phyloP scores from a whole-genome alignment of 2,797 vertebrate species.

The Mus minutoides region DNA sequence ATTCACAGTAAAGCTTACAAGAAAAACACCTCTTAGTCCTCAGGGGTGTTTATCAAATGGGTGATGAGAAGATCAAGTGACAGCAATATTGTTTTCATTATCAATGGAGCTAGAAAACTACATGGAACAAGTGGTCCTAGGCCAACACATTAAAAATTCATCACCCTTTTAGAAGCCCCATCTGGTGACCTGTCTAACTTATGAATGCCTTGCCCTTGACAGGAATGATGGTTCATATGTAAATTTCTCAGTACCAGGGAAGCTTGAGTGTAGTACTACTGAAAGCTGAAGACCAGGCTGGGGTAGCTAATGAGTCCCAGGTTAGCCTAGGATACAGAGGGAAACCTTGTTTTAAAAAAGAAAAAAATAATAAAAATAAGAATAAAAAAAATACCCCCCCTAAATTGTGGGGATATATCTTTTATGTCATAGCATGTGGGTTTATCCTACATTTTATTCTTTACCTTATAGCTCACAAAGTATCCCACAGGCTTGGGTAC shows the following conservation, averaged over 20 bases:
- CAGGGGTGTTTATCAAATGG: background rate
- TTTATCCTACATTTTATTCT: background rate
- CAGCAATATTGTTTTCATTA: background rate
- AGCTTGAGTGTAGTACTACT: background rate
- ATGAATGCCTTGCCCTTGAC: background rate
- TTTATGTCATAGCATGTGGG: background rate
- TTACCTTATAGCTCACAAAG: background rate
- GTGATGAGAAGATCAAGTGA: background rate
- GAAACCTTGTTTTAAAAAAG: background rate
- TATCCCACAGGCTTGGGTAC: background rate
- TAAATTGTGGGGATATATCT: background rate
- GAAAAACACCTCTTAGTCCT: background rate
- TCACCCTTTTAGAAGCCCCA: background rate
- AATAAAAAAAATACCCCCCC: background rate
- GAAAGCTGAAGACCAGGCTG: background rate
- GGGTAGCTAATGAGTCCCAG: background rate
- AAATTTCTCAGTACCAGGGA: background rate
- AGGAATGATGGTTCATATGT: background rate
- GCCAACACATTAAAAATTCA: background rate
- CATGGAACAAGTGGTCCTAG: background rate
- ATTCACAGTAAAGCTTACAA: background rate
- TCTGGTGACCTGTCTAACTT: too few relatives aligned
- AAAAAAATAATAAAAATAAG: background rate
- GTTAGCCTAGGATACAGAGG: background rate
- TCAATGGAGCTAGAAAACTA: constrained; percentile 11